These are phyloP conservation scores for Mamestra brassicae DNA, from an alignment of 2,888 invertebrate species.

Conservation along the genomic window DNA sequence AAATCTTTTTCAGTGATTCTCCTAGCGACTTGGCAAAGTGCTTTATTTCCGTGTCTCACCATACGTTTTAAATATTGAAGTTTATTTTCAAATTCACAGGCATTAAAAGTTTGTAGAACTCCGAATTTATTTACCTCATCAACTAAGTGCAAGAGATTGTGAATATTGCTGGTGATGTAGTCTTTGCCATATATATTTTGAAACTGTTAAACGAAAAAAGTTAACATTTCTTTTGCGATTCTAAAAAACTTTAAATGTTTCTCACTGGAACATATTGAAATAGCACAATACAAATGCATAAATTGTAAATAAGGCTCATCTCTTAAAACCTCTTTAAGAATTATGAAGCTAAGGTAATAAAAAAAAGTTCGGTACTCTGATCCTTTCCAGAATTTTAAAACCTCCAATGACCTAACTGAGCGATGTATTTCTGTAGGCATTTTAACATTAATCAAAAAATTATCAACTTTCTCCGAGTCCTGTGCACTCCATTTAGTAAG, in stretches of 20 bases:
- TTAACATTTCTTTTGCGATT: constrained; percentile 7
- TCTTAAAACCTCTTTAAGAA: background rate
- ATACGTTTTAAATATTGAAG: constrained; percentile 2
- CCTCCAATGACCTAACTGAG: constrained; percentile 3
- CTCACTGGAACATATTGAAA: constrained; percentile 7
- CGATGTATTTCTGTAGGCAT: constrained; percentile 4
- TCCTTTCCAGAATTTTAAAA: background rate
- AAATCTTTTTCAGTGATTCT: constrained; percentile 1
- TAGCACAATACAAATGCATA: constrained; percentile 10
- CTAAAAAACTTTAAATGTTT: background rate
- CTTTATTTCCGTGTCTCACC: constrained; percentile 6
- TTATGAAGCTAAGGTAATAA: constrained; percentile 6
- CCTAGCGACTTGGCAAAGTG: constrained; percentile 4
- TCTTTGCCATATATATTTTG: background rate
- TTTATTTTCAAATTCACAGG: constrained; percentile 8
- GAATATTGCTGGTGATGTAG: constrained; percentile 9
- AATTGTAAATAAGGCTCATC: constrained; percentile 4
- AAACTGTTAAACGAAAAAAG: constrained; percentile 1
- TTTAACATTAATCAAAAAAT: background rate
- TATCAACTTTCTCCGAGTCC: background rate
- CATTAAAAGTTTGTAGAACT: constrained; percentile 1
- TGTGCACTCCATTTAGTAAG: constrained; percentile 6
- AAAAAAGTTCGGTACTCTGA: constrained; percentile 10
- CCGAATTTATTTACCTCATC: constrained; percentile 12
- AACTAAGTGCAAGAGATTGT: constrained; percentile 1